Conservation (phyloP, 2,797 vertebrate species). For the Enteromius afrohamiltoni region DNA sequence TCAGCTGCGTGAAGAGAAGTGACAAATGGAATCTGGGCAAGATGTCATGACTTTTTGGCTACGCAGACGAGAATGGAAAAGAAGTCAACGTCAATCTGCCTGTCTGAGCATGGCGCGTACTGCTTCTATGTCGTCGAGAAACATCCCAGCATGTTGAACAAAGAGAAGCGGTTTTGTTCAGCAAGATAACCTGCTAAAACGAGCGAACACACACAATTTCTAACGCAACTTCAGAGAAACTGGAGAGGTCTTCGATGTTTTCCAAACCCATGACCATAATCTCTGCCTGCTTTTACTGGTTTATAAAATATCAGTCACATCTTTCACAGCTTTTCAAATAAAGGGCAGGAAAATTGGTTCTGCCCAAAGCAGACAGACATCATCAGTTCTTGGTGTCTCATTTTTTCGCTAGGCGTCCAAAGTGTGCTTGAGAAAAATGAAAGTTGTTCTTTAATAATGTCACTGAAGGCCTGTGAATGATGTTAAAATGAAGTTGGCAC, state of each 20-base stretch:
- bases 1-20: constrained; percentile 29
- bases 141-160: constrained; percentile 8
- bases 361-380: constrained; percentile 46
- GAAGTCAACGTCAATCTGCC: constrained; percentile 23
- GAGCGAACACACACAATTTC: neutral
- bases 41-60: constrained; percentile 43
- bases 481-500: constrained; percentile 71
- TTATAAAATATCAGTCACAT: constrained; percentile 44
- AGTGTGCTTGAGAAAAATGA: constrained; percentile 58
- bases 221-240: neutral
- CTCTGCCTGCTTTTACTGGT: constrained; percentile 21
- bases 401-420: constrained; percentile 30
- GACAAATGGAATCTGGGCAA: constrained; percentile 56
- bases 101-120: constrained; percentile 12
- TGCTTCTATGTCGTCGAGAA: neutral
- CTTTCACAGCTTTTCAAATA: constrained; percentile 47
- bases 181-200: constrained; percentile 1
- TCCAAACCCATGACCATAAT: neutral
- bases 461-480: constrained; percentile 75
- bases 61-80: constrained; percentile 45
- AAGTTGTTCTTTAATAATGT: constrained; percentile 70
- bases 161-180: constrained; percentile 10
- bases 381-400: constrained; percentile 23
- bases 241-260: neutral
- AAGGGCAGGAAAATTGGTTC: constrained; percentile 30